Percentiles rank a stretch among this genome's conserved stretches.
These are phyloP conservation scores for Atopsyche davidsoni DNA, from an alignment of 1,140 invertebrate genomes.

Conservation along the genomic window DNA sequence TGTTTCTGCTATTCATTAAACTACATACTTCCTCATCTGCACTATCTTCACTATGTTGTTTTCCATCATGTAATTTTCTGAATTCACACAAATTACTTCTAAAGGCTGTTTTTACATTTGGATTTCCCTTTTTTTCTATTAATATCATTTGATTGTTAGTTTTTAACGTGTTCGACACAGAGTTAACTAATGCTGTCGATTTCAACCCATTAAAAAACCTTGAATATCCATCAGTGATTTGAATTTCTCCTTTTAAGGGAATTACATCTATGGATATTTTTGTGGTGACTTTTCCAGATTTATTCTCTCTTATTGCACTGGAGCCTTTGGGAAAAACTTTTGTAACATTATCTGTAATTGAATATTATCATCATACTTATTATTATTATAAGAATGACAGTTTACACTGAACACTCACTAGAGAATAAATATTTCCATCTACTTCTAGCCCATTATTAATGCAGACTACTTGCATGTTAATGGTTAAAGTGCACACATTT, in stretches of 20 bases:
- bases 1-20: constrained; percentile 36
- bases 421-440: no score
- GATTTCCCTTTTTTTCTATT: constrained; percentile 8
- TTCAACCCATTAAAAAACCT: no score
- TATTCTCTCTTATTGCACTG: no score
- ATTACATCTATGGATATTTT: constrained; percentile 44
- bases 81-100: constrained; percentile 35
- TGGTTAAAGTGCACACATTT: no score
- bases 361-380: no score
- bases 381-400: no score
- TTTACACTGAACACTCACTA: no score
- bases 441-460: no score
- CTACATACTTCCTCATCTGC: constrained; percentile 44
- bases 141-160: constrained; percentile 14
- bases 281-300: constrained; percentile 37
- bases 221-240: no score
- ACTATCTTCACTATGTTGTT: constrained; percentile 35
- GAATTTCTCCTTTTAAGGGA: constrained; percentile 26
- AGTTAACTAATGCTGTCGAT: constrained; percentile 39
- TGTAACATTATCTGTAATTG: no score
- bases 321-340: no score
- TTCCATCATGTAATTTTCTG: constrained; percentile 35
- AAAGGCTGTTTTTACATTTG: constrained; percentile 13
- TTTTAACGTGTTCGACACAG: constrained; percentile 4
- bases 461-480: no score